These are phyloP conservation scores for Apogon talboti DNA, from an alignment of 2,797 vertebrate species.

Conservation along the genomic window DNA sequence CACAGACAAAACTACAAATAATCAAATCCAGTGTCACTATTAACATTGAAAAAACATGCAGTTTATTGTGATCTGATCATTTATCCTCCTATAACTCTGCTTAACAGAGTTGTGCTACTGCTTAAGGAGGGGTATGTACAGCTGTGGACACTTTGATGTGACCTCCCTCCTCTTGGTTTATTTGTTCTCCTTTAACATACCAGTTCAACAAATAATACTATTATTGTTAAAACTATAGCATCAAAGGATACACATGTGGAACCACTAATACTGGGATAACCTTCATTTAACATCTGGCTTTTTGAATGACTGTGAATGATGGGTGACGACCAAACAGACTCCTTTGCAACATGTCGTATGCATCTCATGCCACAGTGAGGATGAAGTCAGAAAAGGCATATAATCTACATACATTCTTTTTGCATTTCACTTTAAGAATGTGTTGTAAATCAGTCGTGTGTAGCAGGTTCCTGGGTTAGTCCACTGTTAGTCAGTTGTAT, in stretches of 20 bases:
- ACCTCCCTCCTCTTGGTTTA: constrained; percentile 53
- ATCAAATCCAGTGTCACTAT: too few species aligned
- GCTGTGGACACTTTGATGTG: constrained; percentile 56
- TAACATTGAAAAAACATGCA: too few species aligned
- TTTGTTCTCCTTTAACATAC: constrained; percentile 39
- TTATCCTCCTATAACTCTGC: background rate
- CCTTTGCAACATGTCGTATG: too few species aligned
- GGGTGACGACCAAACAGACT: too few species aligned
- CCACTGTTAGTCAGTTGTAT: too few species aligned
- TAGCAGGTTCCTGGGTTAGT: too few species aligned
- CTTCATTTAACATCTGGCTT: constrained; percentile 32
- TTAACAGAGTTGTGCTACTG: background rate
- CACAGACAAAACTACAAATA: too few species aligned
- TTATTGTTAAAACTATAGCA: constrained; percentile 25
- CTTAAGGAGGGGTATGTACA: constrained; percentile 2
- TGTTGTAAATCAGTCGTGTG: too few species aligned
- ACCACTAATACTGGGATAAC: constrained; percentile 15
- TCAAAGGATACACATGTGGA: constrained; percentile 32
- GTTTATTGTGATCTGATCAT: background rate
- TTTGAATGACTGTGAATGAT: background rate
- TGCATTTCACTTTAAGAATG: too few species aligned
- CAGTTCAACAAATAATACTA: constrained; percentile 22
- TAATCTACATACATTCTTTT: too few species aligned
- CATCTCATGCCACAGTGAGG: too few species aligned
- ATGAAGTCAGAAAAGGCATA: too few species aligned